Percentiles rank a stretch among this genome's conserved stretches.
phyloP scores from a whole-genome alignment of 1,140 invertebrate species.

The Drosophila pallidifrons region DNA sequence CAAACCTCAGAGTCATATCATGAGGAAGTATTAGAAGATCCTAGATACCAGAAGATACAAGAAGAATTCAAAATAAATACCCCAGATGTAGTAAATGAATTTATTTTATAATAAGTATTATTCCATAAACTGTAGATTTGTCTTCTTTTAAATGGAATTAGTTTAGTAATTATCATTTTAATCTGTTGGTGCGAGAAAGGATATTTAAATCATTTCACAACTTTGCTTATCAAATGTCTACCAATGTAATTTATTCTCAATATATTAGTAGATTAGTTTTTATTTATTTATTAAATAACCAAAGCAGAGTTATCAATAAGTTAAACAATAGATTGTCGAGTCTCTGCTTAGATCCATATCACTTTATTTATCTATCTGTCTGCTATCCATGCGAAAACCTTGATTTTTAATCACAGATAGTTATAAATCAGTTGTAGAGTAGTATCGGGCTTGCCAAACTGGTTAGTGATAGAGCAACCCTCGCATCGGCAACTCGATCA shows the following conservation, averaged over 20 bases:
- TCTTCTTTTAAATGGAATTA: no score
- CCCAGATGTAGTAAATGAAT: no score
- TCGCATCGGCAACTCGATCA: slow-evolving; percentile 28
- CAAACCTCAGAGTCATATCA: no score
- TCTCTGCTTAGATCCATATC: not conserved
- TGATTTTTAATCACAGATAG: not conserved
- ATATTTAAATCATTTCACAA: no score
- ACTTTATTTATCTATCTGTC: not conserved
- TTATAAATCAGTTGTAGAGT: not conserved
- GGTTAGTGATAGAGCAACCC: slow-evolving; percentile 12
- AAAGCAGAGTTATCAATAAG: not conserved
- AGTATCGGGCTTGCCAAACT: not conserved
- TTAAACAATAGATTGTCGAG: not conserved
- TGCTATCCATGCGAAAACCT: not conserved
- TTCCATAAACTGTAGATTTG: no score
- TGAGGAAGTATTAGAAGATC: no score
- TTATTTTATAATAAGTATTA: no score
- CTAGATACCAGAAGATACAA: no score
- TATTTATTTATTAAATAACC: not conserved
- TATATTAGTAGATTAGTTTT: not conserved
- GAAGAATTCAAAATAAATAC: no score
- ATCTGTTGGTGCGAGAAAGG: no score
- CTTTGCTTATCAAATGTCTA: not conserved
- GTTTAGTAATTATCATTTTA: no score
- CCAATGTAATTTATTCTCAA: not conserved